Conservation (phyloP, 2,113 vertebrate species). For the Neodontobutis hainanensis region DNA sequence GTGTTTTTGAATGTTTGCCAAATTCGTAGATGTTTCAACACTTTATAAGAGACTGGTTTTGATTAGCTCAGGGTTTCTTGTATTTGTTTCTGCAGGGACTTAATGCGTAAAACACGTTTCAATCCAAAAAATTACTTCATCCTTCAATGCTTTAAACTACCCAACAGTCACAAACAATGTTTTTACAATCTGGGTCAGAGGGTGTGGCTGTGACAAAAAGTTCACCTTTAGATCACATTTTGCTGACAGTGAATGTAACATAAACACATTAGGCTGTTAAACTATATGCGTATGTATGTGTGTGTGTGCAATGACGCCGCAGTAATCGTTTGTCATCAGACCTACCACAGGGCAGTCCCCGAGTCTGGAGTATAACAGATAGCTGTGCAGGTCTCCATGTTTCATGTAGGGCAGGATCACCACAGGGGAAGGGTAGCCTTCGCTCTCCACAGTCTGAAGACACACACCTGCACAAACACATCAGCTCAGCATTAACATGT, state of each 20-base stretch:
- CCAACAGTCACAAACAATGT: not conserved
- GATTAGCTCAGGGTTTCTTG: conserved; percentile 50
- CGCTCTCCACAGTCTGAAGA: conserved; percentile 90
- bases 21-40: conserved; percentile 36
- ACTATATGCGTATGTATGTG: not conserved
- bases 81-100: conserved; percentile 32
- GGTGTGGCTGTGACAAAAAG: conserved; percentile 18
- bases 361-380: conserved; percentile 89
- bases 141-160: conserved; percentile 13
- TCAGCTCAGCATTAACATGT: not conserved
- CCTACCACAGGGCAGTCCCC: conserved; percentile 89
- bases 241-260: conserved; percentile 26
- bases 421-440: conserved; percentile 89
- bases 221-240: conserved; percentile 50
- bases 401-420: conserved; percentile 94
- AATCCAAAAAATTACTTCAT: conserved; percentile 32
- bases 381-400: conserved; percentile 93
- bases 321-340: conserved; percentile 24
- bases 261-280: not conserved
- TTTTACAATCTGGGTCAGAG: conserved; percentile 44
- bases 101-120: conserved; percentile 10
- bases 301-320: not conserved
- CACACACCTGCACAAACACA: conserved; percentile 83
- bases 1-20: conserved; percentile 23
- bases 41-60: conserved; percentile 48